Conservation (phyloP, 2,113 vertebrate species). For the Arvicanthis niloticus region DNA sequence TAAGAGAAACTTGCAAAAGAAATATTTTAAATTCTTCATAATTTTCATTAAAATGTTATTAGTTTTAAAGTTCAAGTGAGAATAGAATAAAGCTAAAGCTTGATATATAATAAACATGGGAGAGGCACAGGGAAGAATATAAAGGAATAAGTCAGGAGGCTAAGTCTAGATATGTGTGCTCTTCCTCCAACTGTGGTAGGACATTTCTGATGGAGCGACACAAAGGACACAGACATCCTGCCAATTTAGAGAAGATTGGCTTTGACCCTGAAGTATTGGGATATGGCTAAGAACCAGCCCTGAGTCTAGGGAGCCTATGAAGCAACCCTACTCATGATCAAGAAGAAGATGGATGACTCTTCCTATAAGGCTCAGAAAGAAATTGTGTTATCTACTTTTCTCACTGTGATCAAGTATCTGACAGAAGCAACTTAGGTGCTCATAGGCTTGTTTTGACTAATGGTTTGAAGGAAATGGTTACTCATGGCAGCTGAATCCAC, state of each 20-base stretch:
- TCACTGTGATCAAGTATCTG: not conserved
- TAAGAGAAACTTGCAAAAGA: not conserved
- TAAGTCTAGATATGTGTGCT: not conserved
- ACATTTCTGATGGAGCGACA: not conserved
- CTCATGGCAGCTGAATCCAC: not conserved
- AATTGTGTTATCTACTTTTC: not conserved
- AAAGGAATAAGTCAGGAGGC: not conserved
- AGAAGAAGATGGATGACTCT: conserved; percentile 27
- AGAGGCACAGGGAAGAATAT: not conserved
- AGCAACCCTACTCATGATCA: conserved; percentile 18
- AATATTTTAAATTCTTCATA: not conserved
- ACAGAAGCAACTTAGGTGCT: not conserved
- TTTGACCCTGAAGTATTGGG: not conserved
- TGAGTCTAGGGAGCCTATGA: not conserved
- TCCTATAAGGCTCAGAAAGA: not conserved
- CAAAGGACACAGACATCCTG: not conserved
- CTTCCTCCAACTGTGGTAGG: not conserved
- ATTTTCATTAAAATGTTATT: not conserved
- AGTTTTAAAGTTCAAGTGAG: not conserved
- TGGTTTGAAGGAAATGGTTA: not conserved
- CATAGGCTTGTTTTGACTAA: not conserved
- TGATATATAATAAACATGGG: not conserved
- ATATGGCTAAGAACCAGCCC: not conserved
- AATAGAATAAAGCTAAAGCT: not conserved
- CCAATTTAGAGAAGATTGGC: not conserved